These are phyloP conservation scores for Drosophila persimilis DNA, from an alignment of 1,140 invertebrate species.

Conservation along the genomic window DNA sequence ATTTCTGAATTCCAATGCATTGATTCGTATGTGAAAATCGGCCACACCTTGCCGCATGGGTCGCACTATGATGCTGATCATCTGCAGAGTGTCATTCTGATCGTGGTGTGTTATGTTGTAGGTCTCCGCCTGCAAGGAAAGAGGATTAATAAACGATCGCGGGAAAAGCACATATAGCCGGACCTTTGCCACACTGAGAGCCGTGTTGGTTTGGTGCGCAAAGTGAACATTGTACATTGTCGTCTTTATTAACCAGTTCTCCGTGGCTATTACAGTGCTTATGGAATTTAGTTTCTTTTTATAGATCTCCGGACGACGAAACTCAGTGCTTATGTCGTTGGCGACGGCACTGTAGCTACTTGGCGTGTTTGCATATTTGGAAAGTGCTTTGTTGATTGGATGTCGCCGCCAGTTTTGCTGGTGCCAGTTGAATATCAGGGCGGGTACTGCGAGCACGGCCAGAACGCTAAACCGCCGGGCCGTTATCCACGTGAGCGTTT, in stretches of 20 bases:
- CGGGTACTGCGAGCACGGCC: constrained; percentile 72
- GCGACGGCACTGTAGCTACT: constrained; percentile 88
- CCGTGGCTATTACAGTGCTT: constrained; percentile 89
- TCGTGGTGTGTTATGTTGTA: constrained; percentile 87
- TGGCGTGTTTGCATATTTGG: constrained; percentile 86
- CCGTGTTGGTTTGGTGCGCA: constrained; percentile 90
- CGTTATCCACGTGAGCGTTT: constrained; percentile 80
- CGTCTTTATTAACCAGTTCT: constrained; percentile 95
- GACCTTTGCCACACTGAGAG: constrained; percentile 88
- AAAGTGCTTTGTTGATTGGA: constrained; percentile 88
- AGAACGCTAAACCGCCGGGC: constrained; percentile 82
- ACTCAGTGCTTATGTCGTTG: constrained; percentile 90
- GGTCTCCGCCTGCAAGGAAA: constrained; percentile 86
- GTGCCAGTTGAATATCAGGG: constrained; percentile 87
- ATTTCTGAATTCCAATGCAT: constrained; percentile 90
- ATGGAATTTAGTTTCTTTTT: constrained; percentile 88
- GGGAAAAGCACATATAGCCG: constrained; percentile 45
- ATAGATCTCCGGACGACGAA: constrained; percentile 83
- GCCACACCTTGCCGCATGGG: constrained; percentile 85
- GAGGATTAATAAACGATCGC: neutral
- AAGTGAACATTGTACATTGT: constrained; percentile 89
- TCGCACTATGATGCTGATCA: constrained; percentile 91
- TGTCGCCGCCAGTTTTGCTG: constrained; percentile 88
- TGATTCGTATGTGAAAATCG: constrained; percentile 89
- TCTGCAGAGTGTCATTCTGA: constrained; percentile 87